phyloP scores from a whole-genome alignment of 2,888 invertebrate species.

The Dascillus cervinus region DNA sequence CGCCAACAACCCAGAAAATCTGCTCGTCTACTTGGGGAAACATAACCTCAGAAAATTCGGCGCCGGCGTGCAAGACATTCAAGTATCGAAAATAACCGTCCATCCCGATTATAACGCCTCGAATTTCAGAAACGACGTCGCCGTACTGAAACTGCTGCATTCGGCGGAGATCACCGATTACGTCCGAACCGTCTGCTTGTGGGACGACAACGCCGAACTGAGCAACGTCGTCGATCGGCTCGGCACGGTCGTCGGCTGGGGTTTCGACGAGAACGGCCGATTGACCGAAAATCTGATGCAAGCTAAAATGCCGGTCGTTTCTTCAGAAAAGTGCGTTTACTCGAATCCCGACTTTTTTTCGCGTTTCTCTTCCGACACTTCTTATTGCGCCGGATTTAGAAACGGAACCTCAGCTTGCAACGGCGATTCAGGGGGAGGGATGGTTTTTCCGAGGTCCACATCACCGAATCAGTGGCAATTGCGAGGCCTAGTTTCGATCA shows the following conservation, averaged over 20 bases:
- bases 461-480: slow-evolving; percentile 33
- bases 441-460: slow-evolving; percentile 32
- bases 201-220: slow-evolving; percentile 33
- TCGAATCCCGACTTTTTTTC: slow-evolving; percentile 55
- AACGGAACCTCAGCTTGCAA: slow-evolving; percentile 51
- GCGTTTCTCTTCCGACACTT: slow-evolving; percentile 47
- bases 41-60: slow-evolving; percentile 38
- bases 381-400: slow-evolving; percentile 39
- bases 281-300: slow-evolving; percentile 49
- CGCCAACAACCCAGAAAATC: slow-evolving; percentile 29
- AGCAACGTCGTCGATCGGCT: slow-evolving; percentile 9
- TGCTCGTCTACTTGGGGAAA: slow-evolving; percentile 38
- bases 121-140: slow-evolving; percentile 46
- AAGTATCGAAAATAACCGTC: slow-evolving; percentile 35
- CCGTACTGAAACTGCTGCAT: slow-evolving; percentile 47
- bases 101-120: slow-evolving; percentile 40
- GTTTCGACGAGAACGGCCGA: slow-evolving; percentile 50
- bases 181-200: slow-evolving; percentile 53
- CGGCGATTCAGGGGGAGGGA: slow-evolving; percentile 41
- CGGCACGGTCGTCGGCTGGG: slow-evolving; percentile 40
- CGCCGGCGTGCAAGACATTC: slow-evolving; percentile 42
- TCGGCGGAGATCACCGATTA: slow-evolving; percentile 44
- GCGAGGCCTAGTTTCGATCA: slow-evolving; percentile 50
- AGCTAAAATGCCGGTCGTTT: slow-evolving; percentile 54
- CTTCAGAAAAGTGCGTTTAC: slow-evolving; percentile 51